These are phyloP conservation scores for Cyclargus thomasi DNA, from an alignment of 1,140 invertebrate genomes.

Conservation along the genomic window DNA sequence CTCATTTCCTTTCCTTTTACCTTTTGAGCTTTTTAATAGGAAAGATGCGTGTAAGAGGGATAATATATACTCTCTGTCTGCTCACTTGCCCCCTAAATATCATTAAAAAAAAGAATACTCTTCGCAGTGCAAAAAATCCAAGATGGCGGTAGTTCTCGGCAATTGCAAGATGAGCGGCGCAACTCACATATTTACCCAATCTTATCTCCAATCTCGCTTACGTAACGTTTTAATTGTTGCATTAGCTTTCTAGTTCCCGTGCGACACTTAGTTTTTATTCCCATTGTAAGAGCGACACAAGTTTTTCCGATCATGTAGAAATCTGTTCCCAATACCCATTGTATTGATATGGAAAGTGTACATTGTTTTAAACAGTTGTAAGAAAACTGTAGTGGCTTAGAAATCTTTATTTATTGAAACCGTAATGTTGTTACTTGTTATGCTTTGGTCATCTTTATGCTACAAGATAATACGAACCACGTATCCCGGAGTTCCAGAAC, in stretches of 20 bases:
- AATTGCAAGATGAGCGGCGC: neutral
- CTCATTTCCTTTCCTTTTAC: too few relatives aligned
- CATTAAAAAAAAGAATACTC: too few relatives aligned
- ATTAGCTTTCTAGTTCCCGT: conserved; percentile 9
- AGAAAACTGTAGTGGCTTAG: neutral
- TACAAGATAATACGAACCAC: too few relatives aligned
- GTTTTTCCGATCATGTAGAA: conserved; percentile 10
- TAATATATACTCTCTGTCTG: too few relatives aligned
- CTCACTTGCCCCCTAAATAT: too few relatives aligned
- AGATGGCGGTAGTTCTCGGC: neutral
- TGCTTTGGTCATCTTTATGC: too few relatives aligned
- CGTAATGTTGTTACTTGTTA: too few relatives aligned
- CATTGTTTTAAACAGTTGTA: neutral
- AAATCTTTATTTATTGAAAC: neutral
- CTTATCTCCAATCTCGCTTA: neutral
- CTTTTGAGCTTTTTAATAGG: too few relatives aligned
- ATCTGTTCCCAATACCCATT: neutral
- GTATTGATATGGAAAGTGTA: neutral
- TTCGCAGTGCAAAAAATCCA: neutral
- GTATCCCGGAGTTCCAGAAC: too few relatives aligned
- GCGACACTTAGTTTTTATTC: neutral
- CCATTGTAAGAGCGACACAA: neutral
- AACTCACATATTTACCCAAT: neutral
- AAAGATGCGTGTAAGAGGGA: too few relatives aligned
- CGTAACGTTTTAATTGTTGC: neutral